These are phyloP conservation scores for Actinemys pallida DNA, from an alignment of 2,113 vertebrate genomes.

Conservation along the genomic window DNA sequence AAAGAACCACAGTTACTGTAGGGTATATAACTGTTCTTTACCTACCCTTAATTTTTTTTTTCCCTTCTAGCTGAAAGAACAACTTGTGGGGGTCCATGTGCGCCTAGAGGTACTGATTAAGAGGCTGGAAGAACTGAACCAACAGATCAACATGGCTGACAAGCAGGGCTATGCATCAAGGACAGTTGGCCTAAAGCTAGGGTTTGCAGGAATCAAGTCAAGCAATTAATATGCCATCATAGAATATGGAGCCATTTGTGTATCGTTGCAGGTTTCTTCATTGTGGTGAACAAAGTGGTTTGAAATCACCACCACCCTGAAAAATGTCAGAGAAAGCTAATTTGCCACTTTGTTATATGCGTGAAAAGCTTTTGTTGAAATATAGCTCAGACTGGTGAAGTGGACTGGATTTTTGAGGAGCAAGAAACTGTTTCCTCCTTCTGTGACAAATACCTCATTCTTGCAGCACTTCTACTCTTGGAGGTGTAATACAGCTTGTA, in stretches of 20 bases:
- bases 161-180: neutral
- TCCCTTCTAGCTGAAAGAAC: conserved; percentile 73
- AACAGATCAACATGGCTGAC: neutral
- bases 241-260: neutral
- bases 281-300: neutral
- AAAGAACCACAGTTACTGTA: neutral
- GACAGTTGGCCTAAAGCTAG: neutral
- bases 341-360: neutral
- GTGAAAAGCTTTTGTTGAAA: neutral
- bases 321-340: neutral
- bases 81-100: conserved; percentile 34
- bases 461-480: accelerated
- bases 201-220: neutral
- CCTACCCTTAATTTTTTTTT: neutral
- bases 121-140: conserved; percentile 41
- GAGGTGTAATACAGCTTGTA: neutral
- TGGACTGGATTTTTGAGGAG: neutral
- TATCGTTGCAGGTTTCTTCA: neutral
- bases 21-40: neutral
- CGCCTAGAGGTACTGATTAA: conserved; percentile 42
- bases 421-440: neutral
- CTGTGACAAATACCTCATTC: neutral
- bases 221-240: neutral
- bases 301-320: neutral
- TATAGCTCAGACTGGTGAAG: neutral